Base-by-base conservation (phyloP, 2,888 invertebrate genomes). In the Bursaphelenchus okinawaensis region DNA sequence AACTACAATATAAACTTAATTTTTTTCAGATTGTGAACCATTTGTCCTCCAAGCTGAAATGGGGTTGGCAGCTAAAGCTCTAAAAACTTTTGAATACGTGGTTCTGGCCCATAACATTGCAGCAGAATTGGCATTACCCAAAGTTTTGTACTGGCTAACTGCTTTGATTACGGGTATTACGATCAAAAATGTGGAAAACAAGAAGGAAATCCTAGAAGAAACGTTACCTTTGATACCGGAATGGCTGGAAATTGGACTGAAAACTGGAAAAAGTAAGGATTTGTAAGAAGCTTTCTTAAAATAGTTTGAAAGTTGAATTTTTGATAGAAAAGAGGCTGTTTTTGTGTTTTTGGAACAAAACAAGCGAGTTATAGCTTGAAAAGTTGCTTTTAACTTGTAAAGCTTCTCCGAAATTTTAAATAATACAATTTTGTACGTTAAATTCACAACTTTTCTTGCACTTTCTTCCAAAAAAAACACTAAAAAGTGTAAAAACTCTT, bases 1-100 rank as follows among this genome's bases (percentile, higher is more conserved):
- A 16, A 57, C 7, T 27, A 62, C 20, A 29, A 54, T 0, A 56
- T 62, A n/a, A 40, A 40, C n/a, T 40, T 40, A n/a, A 40, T 40
- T 40, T 40, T 4, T 59, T 68, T 54, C 93, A 78, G 76, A 79
- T 58, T 68, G 71, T 31, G 80, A 79, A 31, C 79, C 79, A 28
- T 79, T 79, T 52, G 70, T 79, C n/a, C 68, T 80, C 3, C 79
- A 79, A 66, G 75, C 79, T 16, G 79, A 80, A 66, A 79, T 79
- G 79, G 79, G 79, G 7, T 68, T 79, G 9, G 63, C 67, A 19
- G 68, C 61, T 8, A 71, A 70, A 27, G 78, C 74, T 0, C 54
- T 78, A 12, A 19, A 24, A 9, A 52, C 75, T 0, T 55, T 74
- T 16, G 54, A 65, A 50, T 56, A 51, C 19, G 58, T 75, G 12